These are phyloP conservation scores for Apodemus sylvaticus DNA, from an alignment of 2,113 vertebrate genomes.

Conservation along the genomic window DNA sequence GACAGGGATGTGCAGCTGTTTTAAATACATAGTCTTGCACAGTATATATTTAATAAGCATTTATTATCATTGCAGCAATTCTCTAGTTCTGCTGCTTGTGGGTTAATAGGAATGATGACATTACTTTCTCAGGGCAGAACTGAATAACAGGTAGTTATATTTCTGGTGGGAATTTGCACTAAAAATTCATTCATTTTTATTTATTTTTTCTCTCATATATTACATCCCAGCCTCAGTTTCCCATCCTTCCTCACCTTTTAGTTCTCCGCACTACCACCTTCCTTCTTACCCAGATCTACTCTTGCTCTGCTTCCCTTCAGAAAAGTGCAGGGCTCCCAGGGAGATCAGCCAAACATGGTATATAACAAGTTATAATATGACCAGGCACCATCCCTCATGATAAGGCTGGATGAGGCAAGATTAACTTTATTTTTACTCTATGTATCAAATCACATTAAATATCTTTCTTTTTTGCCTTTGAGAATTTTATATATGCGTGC, in stretches of 20 bases:
- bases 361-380: background rate
- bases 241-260: background rate
- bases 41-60: background rate
- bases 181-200: background rate
- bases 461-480: background rate
- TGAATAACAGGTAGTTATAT: background rate
- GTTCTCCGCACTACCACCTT: background rate
- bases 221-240: background rate
- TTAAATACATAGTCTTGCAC: background rate
- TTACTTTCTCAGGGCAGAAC: background rate
- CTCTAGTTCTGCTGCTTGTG: background rate
- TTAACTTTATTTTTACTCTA: background rate
- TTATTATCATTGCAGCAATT: constrained; percentile 37
- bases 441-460: background rate
- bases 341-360: background rate
- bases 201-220: background rate
- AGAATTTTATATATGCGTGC: background rate
- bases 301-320: background rate
- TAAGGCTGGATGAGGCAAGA: background rate
- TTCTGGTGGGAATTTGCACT: background rate
- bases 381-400: background rate
- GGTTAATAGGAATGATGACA: background rate
- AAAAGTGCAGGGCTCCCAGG: background rate
- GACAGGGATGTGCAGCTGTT: background rate
- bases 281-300: background rate